Conservation (phyloP, 2,888 invertebrate genomes). For the Cyrtodaria siliqua region DNA sequence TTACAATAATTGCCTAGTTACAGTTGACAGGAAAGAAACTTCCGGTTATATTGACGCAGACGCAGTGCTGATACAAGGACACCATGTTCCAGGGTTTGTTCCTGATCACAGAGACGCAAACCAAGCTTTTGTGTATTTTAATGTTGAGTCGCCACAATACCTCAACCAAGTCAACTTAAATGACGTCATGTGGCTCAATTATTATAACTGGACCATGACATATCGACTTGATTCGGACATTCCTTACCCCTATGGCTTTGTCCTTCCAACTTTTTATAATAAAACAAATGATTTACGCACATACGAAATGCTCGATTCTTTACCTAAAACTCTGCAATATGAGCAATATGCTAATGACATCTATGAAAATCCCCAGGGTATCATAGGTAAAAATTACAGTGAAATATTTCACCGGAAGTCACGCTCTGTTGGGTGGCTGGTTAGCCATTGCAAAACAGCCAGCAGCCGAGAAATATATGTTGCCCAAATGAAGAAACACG, state of each 20-base stretch:
- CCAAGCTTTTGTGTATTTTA: slow-evolving; percentile 39
- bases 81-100: slow-evolving; percentile 18
- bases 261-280: slow-evolving; percentile 1
- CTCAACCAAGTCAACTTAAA: slow-evolving; percentile 2
- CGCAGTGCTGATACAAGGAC: slow-evolving; percentile 50
- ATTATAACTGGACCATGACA: slow-evolving; percentile 62
- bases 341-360: no score
- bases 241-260: slow-evolving; percentile 44
- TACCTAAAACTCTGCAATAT: no score
- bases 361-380: no score
- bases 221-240: slow-evolving; percentile 62
- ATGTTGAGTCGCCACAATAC: slow-evolving; percentile 42
- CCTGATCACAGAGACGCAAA: slow-evolving; percentile 23
- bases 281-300: not conserved
- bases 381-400: slow-evolving; percentile 17
- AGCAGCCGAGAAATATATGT: slow-evolving; percentile 55
- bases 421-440: slow-evolving; percentile 44
- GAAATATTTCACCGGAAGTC: slow-evolving; percentile 37
- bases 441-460: slow-evolving; percentile 56
- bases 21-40: not conserved
- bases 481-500: slow-evolving; percentile 26
- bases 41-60: slow-evolving; percentile 18
- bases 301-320: not conserved
- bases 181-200: not conserved
- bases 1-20: slow-evolving; percentile 1